These are phyloP conservation scores for Wasmannia auropunctata DNA, from an alignment of 1,140 invertebrate genomes.

Conservation along the genomic window DNA sequence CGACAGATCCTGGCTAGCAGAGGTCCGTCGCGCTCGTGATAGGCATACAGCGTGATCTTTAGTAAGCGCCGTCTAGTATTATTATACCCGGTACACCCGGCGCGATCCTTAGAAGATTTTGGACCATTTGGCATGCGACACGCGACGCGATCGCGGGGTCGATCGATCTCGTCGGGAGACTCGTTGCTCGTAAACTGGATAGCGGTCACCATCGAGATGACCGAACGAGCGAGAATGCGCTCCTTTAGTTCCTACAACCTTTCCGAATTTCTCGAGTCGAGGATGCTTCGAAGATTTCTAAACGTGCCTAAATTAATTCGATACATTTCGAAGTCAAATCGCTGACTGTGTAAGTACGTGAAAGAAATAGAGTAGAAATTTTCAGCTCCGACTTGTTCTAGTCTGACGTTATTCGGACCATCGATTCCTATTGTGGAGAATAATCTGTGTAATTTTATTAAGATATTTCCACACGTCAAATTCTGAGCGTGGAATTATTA, in stretches of 20 bases:
- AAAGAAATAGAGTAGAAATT: background rate
- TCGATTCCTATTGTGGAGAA: background rate
- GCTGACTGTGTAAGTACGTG: background rate
- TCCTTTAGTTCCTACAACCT: background rate
- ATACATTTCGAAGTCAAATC: background rate
- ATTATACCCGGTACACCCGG: slow-evolving; percentile 38
- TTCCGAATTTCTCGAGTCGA: background rate
- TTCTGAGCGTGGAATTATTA: background rate
- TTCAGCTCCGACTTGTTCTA: background rate
- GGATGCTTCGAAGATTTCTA: background rate
- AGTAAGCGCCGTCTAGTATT: slow-evolving; percentile 47
- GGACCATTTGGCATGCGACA: slow-evolving; percentile 65
- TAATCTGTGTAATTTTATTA: background rate
- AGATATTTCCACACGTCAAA: background rate
- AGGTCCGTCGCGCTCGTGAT: slow-evolving; percentile 57
- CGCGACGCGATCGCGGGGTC: slow-evolving; percentile 41
- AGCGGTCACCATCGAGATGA: background rate
- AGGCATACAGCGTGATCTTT: slow-evolving; percentile 59
- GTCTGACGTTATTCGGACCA: background rate
- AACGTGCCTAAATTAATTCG: slow-evolving; percentile 12
- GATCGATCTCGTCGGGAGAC: slow-evolving; percentile 37
- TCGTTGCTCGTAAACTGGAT: background rate
- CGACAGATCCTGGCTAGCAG: slow-evolving; percentile 61
- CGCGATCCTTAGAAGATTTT: slow-evolving; percentile 66
- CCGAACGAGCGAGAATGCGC: background rate